Conservation (phyloP, 1,140 invertebrate species). For the Penaeus vannamei region DNA sequence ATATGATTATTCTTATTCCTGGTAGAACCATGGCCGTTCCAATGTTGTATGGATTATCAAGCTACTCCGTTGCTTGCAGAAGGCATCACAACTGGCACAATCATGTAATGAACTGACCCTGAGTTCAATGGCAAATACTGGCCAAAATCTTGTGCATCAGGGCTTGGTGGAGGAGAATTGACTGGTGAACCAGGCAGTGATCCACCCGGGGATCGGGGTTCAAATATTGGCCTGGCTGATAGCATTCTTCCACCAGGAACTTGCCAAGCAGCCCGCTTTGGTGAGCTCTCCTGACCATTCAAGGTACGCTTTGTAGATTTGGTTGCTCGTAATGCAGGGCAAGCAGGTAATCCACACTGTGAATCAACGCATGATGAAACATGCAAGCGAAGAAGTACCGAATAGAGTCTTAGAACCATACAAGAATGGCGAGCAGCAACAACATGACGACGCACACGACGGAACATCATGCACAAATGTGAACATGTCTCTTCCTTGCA, state of each 20-base stretch:
- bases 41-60: not conserved
- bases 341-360: slow-evolving; percentile 45
- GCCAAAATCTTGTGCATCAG: not conserved
- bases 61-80: not conserved
- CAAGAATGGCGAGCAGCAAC: slow-evolving; percentile 44
- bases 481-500: slow-evolving; percentile 2
- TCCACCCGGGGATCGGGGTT: slow-evolving; percentile 9
- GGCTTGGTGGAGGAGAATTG: slow-evolving; percentile 34
- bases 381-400: slow-evolving; percentile 34
- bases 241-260: too few relatives aligned
- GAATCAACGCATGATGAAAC: slow-evolving; percentile 27
- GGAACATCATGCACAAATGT: slow-evolving; percentile 48
- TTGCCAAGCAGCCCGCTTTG: not conserved
- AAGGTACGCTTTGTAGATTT: slow-evolving; percentile 4
- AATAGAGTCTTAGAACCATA: slow-evolving; percentile 32
- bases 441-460: slow-evolving; percentile 53
- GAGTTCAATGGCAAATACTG: not conserved
- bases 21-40: too few relatives aligned
- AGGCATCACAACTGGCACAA: slow-evolving; percentile 37
- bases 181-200: slow-evolving; percentile 38
- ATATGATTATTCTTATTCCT: too few relatives aligned
- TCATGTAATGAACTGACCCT: slow-evolving; percentile 30
- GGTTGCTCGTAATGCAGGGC: slow-evolving; percentile 37
- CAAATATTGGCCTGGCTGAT: slow-evolving; percentile 1
- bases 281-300: not conserved